Evolutionary conservation across 2,113 vertebrate genomes (phyloP), one percentile per base, ranked within the genome.

Genomic region (Loxodonta africana): DNA sequence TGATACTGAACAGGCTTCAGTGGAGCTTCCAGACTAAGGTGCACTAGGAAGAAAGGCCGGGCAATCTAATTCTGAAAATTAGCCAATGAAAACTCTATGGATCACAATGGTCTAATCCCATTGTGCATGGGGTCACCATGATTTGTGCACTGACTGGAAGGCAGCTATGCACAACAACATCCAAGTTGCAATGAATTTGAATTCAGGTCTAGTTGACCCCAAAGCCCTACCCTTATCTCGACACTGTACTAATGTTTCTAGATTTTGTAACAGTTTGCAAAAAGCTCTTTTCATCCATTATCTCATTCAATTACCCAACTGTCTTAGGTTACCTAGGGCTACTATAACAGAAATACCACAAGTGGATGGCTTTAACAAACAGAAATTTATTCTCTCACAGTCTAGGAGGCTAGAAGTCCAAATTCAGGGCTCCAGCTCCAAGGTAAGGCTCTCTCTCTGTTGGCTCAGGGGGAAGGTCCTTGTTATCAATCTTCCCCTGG

Each of bases 191-290:
- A 86, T 77, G 60, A 77, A 74, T 62, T 87, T 90, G 57, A 74
- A 25, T n/a, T 33, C 67, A 67, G 48, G 41, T 33, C 6, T 76
- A 57, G 28, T 82, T 69, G 80, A 51, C 53, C 60, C 76, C 71
- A 95, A 84, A 83, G 46, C 44, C 33, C 69, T 89, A 18, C 44
- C 83, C 69, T 89, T 78, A 26, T 53, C 87, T 97, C 44, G 48
- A 69, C 21, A 69, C 8, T 33, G 6, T 8, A 23, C 23, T 71
- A 57, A 74, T 37, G 51, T 83, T 93, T 14, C 63, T 51, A 71
- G 83, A 93, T 23, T 87, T 48, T 33, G 62, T n/a, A 88, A 88
- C 25, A 51, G 71, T 86, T 63, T 57, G 20, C 60, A 62, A 37
- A 94, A 71, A 84, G 25, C 65, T 30, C 10, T 78, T 92, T 87